Conservation (phyloP, 1,140 invertebrate species). For the Oscheius sp. region DNA sequence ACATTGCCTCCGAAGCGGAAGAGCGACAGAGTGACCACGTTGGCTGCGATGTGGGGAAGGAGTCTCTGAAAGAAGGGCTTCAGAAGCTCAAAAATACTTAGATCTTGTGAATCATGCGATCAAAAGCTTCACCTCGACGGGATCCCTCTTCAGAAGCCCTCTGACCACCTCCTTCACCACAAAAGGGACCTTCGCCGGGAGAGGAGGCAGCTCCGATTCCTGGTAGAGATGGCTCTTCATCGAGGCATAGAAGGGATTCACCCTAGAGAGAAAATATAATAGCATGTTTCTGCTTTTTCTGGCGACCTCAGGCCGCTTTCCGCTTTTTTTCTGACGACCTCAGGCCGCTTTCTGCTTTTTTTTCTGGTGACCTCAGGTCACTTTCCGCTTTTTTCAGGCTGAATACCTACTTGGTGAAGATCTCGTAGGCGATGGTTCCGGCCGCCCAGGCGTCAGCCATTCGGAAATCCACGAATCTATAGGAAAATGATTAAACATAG, state of each 20-base stretch:
- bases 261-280: slow-evolving; percentile 1
- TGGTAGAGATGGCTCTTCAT: slow-evolving; percentile 33
- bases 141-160: slow-evolving; percentile 29
- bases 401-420: slow-evolving; percentile 32
- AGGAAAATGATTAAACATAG: neutral
- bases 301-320: too few relatives aligned
- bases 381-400: neutral
- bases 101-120: neutral
- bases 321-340: neutral
- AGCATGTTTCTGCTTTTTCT: neutral
- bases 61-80: slow-evolving; percentile 15
- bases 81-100: neutral
- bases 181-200: slow-evolving; percentile 29
- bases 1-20: slow-evolving; percentile 33
- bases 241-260: slow-evolving; percentile 38
- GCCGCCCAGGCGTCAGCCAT: slow-evolving; percentile 43
- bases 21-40: slow-evolving; percentile 23
- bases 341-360: too few relatives aligned
- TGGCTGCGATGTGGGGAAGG: slow-evolving; percentile 24
- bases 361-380: too few relatives aligned
- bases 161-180: slow-evolving; percentile 22
- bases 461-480: slow-evolving; percentile 26
- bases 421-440: slow-evolving; percentile 37
- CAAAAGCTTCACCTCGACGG: slow-evolving; percentile 27
- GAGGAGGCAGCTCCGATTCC: slow-evolving; percentile 34